Percentiles rank a stretch among this genome's conserved stretches.
phyloP scores from a whole-genome alignment of 92 coral and sea anemone genomes.

The Scolanthus callimorphus region DNA sequence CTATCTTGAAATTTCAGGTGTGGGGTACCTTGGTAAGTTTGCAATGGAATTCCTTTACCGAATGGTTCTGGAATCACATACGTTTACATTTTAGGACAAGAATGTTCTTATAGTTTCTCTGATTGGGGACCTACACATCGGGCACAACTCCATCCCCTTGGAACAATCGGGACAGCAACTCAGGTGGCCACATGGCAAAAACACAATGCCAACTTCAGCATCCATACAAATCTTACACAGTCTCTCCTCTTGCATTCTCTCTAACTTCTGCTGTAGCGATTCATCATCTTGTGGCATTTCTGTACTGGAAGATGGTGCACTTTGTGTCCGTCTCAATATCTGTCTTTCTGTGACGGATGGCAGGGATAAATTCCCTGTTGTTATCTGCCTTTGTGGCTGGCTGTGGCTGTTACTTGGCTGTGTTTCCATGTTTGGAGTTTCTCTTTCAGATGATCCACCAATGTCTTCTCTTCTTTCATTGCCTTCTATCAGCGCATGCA shows the following conservation, averaged over 20 bases:
- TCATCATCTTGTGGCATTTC: slow-evolving; percentile 18
- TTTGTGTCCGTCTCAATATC: slow-evolving; percentile 39
- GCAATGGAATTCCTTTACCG: too few relatives aligned
- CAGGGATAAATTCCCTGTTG: not conserved
- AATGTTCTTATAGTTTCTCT: slow-evolving; percentile 66
- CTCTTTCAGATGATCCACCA: too few relatives aligned
- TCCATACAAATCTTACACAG: slow-evolving; percentile 93
- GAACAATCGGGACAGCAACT: slow-evolving; percentile 92
- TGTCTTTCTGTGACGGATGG: not conserved
- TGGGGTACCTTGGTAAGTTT: too few relatives aligned
- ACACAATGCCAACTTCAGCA: slow-evolving; percentile 91
- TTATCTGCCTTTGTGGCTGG: not conserved
- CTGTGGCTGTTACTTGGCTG: not conserved
- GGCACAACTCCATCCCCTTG: slow-evolving; percentile 76
- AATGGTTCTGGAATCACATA: too few relatives aligned
- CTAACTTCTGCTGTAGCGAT: slow-evolving; percentile 57
- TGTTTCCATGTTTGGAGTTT: too few relatives aligned
- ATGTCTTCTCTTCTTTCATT: too few relatives aligned
- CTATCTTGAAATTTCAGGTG: too few relatives aligned
- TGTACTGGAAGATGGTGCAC: slow-evolving; percentile 35
- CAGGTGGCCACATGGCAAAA: slow-evolving; percentile 92
- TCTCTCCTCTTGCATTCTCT: slow-evolving; percentile 86
- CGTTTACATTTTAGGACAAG: too few relatives aligned
- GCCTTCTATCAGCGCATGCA: slow-evolving; percentile 56
- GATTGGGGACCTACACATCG: slow-evolving; percentile 87